A percentile compares a stretch with the other conserved stretches of the same genome.
These are phyloP conservation scores for Falco biarmicus DNA, from an alignment of 2,797 vertebrate genomes.

Conservation along the genomic window DNA sequence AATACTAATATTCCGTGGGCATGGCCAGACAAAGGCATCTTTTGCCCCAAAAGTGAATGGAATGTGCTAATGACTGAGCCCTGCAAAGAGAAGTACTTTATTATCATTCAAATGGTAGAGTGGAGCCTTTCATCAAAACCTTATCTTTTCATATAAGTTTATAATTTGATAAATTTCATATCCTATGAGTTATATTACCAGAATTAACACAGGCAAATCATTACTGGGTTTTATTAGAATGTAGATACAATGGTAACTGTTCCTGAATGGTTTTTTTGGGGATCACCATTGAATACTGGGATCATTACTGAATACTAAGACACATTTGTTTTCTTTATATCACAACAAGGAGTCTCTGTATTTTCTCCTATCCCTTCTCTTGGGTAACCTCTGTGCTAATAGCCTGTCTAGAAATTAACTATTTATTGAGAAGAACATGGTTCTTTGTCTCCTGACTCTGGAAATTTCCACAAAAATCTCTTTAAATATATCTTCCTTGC, in stretches of 20 bases:
- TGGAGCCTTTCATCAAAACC: not conserved
- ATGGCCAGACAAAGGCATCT: not conserved
- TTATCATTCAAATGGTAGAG: not conserved
- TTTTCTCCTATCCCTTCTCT: not conserved
- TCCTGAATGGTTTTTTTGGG: not conserved
- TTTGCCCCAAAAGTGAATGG: not conserved
- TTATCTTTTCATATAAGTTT: not conserved
- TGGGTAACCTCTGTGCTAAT: not conserved
- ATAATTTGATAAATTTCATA: not conserved
- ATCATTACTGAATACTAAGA: not conserved
- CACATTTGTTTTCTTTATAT: not conserved
- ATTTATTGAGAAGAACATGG: not conserved
- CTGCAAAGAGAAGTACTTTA: not conserved
- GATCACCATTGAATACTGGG: not conserved
- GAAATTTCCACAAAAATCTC: not conserved
- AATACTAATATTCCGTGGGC: not conserved
- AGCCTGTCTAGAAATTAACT: not conserved
- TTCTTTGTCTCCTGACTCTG: not conserved
- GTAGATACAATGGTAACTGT: not conserved
- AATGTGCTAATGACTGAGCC: not conserved
- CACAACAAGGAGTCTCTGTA: not conserved
- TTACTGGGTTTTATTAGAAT: not conserved
- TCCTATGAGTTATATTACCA: not conserved
- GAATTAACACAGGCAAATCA: not conserved
- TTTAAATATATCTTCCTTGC: not conserved